phyloP scores from a whole-genome alignment of 2,113 vertebrate genomes.

The Pelvicachromis taeniatus region DNA sequence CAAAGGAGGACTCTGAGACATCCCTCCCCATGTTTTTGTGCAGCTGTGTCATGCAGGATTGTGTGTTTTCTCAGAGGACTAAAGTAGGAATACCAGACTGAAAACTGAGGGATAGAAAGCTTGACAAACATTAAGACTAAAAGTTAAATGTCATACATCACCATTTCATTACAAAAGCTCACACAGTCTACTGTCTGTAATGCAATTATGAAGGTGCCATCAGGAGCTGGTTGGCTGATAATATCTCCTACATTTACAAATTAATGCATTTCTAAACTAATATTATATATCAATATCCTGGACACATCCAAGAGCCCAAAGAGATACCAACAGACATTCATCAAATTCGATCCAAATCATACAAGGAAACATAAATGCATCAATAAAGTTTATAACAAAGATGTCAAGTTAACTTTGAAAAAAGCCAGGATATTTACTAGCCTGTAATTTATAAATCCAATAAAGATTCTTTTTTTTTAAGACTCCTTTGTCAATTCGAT shows the following conservation, averaged over 20 bases:
- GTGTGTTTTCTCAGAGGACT: not conserved
- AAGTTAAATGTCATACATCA: not conserved
- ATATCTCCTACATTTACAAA: not conserved
- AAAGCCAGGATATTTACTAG: not conserved
- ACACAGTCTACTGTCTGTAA: not conserved
- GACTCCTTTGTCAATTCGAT: not conserved
- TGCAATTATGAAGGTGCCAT: not conserved
- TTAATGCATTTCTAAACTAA: not conserved
- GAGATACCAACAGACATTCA: too few relatives aligned
- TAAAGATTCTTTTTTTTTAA: not conserved
- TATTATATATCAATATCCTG: too few relatives aligned
- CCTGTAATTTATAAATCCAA: not conserved
- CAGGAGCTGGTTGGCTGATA: not conserved
- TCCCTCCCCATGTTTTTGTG: not conserved
- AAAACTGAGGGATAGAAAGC: not conserved
- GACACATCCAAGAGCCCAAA: too few relatives aligned
- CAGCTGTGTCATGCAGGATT: conserved; percentile 29
- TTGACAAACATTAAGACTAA: not conserved
- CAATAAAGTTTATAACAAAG: too few relatives aligned
- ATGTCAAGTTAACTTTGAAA: too few relatives aligned
- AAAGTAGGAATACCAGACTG: not conserved
- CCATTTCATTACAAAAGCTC: not conserved
- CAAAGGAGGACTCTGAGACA: conserved; percentile 9
- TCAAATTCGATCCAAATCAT: too few relatives aligned
- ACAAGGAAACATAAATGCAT: too few relatives aligned